A percentile compares a stretch with the other conserved stretches of the same genome.
These are phyloP conservation scores for Myocastor coypus DNA, from an alignment of 2,113 vertebrate genomes.

Conservation along the genomic window DNA sequence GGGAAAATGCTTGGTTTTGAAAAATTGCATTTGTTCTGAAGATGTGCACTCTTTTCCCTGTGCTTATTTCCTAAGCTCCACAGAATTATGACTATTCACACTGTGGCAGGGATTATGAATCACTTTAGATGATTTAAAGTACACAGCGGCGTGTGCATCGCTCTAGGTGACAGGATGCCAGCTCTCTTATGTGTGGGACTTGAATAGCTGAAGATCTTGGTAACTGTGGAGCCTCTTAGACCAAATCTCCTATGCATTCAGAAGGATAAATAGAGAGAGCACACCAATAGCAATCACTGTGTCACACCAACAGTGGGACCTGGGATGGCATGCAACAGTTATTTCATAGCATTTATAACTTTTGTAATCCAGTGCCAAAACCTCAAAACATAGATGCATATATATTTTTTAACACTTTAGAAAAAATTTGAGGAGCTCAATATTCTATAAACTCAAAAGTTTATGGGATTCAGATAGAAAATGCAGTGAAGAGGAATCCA, in stretches of 20 bases:
- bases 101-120: no score
- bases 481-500: no score
- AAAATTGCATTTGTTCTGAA: background rate
- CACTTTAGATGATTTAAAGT: background rate
- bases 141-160: background rate
- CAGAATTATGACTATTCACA: background rate
- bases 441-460: background rate
- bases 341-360: background rate
- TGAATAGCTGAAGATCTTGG: background rate
- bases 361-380: background rate
- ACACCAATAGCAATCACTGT: no score
- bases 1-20: background rate
- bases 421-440: background rate
- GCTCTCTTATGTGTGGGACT: background rate
- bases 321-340: background rate
- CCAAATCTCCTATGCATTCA: background rate
- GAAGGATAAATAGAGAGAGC: background rate
- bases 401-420: background rate
- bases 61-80: background rate
- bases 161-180: background rate
- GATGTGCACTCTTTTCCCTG: background rate
- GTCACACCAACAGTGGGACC: no score
- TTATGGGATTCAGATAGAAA: background rate
- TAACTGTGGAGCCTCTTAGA: no score
- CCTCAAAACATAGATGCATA: background rate